Base-by-base conservation (phyloP, 1,140 invertebrate species). In the Trichonephila inaurata region DNA sequence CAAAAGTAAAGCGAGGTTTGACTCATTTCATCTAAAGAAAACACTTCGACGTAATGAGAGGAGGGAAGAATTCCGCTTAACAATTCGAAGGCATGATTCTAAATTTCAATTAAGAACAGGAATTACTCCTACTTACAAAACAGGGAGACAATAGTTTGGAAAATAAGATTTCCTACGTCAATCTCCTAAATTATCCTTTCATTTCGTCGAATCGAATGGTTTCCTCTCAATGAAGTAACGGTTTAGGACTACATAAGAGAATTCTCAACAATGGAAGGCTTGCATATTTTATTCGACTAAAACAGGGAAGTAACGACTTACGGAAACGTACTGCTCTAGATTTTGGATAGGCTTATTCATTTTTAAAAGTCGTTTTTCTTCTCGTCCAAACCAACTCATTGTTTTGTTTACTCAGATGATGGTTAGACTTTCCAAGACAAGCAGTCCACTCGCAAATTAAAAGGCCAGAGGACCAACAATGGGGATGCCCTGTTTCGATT, bases 81-180 rank as follows among this genome's bases (percentile, higher is more conserved):
- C 66, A 69, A 69, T 69, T 69, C 66, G 2, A 33, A 40, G 72
- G 72, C 33, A 77, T 16, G 28, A 14, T 77, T 77, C 72, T 77
- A 77, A 40, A 77, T 77, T 77, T 77, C 72, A 77, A 77, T 77
- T 77, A 77, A 77, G 72, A 77, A 77, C 72, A 40, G 28, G 28
- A 77, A 77, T 77, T 33, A 40, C 28, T 77, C 72, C 72, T 19
- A 77, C 72, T 77, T 77, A 77, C 28, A 77, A 40, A 77, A 77
- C 33, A 18, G 72, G 72, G 28, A 77, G 33, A 77, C 28, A 77
- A 77, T 33, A 19, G 72, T 33, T 18, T 40, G 33, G 72, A 40
- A 77, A 77, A 77, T 28, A 77, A 40, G 72, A 77, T 4, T 77
- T 77, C 33, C 72, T 16, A 77, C 72, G 72, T 77, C 72, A 77